Evolutionary conservation across 2,888 invertebrate genomes (phyloP).

Genomic region (Acanthococcus lagerstroemiae): DNA sequence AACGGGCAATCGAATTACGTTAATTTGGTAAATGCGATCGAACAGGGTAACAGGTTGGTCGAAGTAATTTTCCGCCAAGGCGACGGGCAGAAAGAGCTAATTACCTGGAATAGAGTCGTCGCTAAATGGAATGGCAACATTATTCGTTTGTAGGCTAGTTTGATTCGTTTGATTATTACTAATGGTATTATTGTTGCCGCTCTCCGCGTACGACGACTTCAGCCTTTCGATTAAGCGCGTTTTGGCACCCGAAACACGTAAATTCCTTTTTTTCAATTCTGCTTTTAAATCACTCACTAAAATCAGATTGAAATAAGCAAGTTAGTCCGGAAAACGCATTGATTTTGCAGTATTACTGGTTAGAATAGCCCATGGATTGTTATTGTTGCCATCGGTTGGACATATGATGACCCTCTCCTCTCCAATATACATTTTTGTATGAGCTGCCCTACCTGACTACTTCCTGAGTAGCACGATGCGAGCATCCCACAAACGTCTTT

Average conservation of each 20-base stretch:
- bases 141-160: conserved; percentile 3
- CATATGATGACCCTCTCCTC: no score
- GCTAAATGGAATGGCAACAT: conserved; percentile 31
- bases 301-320: no score
- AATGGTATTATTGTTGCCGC: conserved; percentile 42
- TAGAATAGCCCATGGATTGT: no score
- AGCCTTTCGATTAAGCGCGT: conserved; percentile 81
- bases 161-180: conserved; percentile 11
- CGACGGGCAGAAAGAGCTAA: no score
- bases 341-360: no score
- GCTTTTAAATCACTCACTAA: conserved; percentile 82
- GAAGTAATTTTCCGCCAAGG: background rate
- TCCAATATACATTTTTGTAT: no score
- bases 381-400: no score
- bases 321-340: no score
- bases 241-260: conserved; percentile 93
- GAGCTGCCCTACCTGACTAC: no score
- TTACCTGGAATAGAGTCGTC: conserved; percentile 37
- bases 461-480: no score
- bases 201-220: conserved; percentile 49
- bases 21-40: background rate
- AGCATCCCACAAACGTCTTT: no score
- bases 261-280: conserved; percentile 82
- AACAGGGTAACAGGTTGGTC: background rate
- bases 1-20: background rate